Evolutionary conservation across 2,888 invertebrate genomes (phyloP).

Genomic region (Campoplex capitator): DNA sequence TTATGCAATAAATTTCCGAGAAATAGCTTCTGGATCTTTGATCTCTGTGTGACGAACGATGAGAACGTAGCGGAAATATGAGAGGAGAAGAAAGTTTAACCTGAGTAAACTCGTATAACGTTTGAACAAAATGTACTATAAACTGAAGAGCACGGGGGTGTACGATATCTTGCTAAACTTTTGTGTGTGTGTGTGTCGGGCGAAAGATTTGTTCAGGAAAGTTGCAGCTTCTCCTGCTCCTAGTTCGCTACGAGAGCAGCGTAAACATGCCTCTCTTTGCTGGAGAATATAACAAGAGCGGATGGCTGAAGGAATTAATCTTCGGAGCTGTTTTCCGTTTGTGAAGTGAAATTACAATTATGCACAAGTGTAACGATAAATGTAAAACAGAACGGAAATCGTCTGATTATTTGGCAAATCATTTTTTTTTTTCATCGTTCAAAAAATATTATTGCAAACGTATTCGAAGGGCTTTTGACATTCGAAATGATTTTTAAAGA

Average conservation of each 20-base stretch:
- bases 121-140: slow-evolving; percentile 30
- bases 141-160: slow-evolving; percentile 7
- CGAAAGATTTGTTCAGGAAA: slow-evolving; percentile 67
- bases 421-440: neutral
- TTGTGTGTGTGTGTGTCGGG: slow-evolving; percentile 45
- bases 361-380: slow-evolving; percentile 16
- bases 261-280: slow-evolving; percentile 59
- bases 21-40: slow-evolving; percentile 26
- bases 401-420: neutral
- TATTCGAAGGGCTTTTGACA: neutral
- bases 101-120: slow-evolving; percentile 48
- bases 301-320: slow-evolving; percentile 34
- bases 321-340: slow-evolving; percentile 10
- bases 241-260: slow-evolving; percentile 30
- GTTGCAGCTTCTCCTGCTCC: slow-evolving; percentile 46
- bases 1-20: slow-evolving; percentile 6
- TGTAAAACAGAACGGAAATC: slow-evolving; percentile 11
- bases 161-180: slow-evolving; percentile 51
- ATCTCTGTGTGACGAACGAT: neutral
- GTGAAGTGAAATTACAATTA: slow-evolving; percentile 36
- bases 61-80: slow-evolving; percentile 21
- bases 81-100: slow-evolving; percentile 33
- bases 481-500: neutral
- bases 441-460: neutral
- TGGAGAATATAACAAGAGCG: slow-evolving; percentile 41